Conservation (phyloP, 2,888 invertebrate species). For the Sialis fuliginosa region DNA sequence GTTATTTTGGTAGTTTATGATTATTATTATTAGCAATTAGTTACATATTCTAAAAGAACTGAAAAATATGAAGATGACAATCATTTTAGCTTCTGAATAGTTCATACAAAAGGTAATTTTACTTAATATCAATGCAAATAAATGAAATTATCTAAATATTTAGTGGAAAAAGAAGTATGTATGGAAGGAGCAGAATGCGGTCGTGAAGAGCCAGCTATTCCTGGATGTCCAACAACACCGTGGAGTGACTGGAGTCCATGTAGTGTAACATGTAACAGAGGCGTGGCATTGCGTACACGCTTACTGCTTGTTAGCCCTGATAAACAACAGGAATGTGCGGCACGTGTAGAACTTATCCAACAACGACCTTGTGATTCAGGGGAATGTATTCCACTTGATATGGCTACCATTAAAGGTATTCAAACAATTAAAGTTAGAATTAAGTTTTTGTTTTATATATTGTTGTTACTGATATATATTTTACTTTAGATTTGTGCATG, state of each 20-base stretch:
- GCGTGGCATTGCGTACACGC: conserved; percentile 54
- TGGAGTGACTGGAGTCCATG: conserved; percentile 93
- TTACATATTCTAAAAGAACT: too few relatives aligned
- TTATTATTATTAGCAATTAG: too few relatives aligned
- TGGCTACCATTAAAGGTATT: conserved; percentile 59
- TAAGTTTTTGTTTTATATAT: conserved; percentile 2
- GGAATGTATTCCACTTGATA: conserved; percentile 50
- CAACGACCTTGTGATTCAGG: conserved; percentile 50
- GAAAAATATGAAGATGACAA: too few relatives aligned
- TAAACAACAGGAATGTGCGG: conserved; percentile 43
- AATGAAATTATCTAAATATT: conserved; percentile 1
- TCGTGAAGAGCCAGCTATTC: conserved; percentile 36
- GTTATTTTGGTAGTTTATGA: too few relatives aligned
- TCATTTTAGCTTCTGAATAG: too few relatives aligned
- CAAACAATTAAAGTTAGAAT: conserved; percentile 7
- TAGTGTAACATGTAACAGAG: conserved; percentile 73
- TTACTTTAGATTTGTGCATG: conserved; percentile 58
- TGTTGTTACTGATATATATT: conserved; percentile 3
- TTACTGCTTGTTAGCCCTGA: conserved; percentile 47
- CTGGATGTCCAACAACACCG: conserved; percentile 57
- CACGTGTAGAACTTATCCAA: conserved; percentile 54
- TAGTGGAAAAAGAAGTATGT: conserved; percentile 65
- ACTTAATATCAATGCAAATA: not conserved
- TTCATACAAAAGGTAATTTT: too few relatives aligned
- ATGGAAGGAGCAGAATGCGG: conserved; percentile 49